Evolutionary conservation across 2,888 invertebrate species (phyloP).

Genomic region (Odontomyia ornata): DNA sequence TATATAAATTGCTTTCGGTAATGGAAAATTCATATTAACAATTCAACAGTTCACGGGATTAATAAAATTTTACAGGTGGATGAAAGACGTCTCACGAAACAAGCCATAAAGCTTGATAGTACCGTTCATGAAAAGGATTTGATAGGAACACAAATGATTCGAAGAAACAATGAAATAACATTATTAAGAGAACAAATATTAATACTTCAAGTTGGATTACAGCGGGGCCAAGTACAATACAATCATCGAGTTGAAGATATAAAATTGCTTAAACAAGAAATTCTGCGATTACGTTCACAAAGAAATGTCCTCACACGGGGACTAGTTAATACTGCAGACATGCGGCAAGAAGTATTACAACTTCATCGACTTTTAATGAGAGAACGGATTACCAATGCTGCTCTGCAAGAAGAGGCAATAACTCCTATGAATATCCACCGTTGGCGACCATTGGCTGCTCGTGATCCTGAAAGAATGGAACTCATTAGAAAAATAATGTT

Average conservation of each 20-base stretch:
- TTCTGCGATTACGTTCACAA: conserved; percentile 77
- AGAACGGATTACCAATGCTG: conserved; percentile 82
- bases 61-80: conserved; percentile 64
- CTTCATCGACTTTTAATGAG: conserved; percentile 82
- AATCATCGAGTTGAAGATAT: conserved; percentile 85
- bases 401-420: conserved; percentile 86
- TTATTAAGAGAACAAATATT: conserved; percentile 81
- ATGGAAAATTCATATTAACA: too few relatives aligned
- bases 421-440: conserved; percentile 89
- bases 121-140: conserved; percentile 80
- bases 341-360: conserved; percentile 75
- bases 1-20: conserved; percentile 74
- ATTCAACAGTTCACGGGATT: too few relatives aligned
- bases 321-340: conserved; percentile 80
- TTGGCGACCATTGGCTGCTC: conserved; percentile 80
- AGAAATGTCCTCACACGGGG: conserved; percentile 75
- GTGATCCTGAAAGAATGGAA: conserved; percentile 82
- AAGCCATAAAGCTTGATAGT: conserved; percentile 77
- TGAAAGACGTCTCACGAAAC: conserved; percentile 74
- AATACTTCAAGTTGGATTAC: conserved; percentile 79
- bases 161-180: conserved; percentile 81
- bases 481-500: conserved; percentile 83
- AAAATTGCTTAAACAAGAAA: conserved; percentile 82
- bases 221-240: conserved; percentile 79
- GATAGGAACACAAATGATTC: conserved; percentile 83